phyloP scores from a whole-genome alignment of 2,113 vertebrate species.

The Brachypodius melanocephalos region DNA sequence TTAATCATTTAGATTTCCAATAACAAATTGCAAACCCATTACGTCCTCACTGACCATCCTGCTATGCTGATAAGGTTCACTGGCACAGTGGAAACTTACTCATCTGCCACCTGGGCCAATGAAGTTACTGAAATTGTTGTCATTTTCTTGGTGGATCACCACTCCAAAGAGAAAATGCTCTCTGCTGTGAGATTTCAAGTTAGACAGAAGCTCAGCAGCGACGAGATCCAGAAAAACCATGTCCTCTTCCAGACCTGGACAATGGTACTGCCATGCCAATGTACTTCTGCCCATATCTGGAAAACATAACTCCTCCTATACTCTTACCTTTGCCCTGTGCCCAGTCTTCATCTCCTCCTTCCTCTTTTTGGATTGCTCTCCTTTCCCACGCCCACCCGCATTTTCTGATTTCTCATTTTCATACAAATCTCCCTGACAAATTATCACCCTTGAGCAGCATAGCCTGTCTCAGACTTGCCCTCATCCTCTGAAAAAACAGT shows the following conservation, averaged over 20 bases:
- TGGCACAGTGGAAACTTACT: background rate
- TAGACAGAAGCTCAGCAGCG: background rate
- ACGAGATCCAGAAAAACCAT: background rate
- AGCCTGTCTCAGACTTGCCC: background rate
- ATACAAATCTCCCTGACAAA: background rate
- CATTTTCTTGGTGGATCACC: background rate
- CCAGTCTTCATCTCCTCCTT: background rate
- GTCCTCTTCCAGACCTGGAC: background rate
- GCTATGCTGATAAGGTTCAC: background rate
- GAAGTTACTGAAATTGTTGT: background rate
- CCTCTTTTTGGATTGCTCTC: background rate
- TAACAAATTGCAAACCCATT: background rate
- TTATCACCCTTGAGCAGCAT: background rate
- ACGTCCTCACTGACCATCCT: background rate
- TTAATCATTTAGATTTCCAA: background rate
- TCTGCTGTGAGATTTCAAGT: background rate
- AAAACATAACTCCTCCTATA: background rate
- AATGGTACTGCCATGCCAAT: background rate
- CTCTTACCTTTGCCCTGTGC: background rate
- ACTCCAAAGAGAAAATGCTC: background rate
- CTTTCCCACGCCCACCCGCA: fast-evolving
- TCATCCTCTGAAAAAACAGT: fast-evolving
- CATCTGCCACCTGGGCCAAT: background rate
- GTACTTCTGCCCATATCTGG: fast-evolving
- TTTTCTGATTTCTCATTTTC: background rate